A percentile compares a stretch with the other conserved stretches of the same genome.
These are phyloP conservation scores for Ginglymostoma cirratum DNA, from an alignment of 2,113 vertebrate genomes.

Conservation along the genomic window DNA sequence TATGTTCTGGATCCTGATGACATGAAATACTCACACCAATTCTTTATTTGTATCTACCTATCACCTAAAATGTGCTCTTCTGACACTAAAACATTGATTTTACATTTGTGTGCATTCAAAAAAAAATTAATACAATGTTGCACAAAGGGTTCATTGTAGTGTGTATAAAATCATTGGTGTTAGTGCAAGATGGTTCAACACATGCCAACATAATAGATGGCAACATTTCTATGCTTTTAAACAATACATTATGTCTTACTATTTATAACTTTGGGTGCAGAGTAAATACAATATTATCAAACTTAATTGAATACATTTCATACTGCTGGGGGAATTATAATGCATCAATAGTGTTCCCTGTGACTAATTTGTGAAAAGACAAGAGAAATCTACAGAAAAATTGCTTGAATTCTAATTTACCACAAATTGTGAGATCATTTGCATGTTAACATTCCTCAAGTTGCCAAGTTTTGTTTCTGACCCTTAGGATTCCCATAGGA, in stretches of 20 bases:
- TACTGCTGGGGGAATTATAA: neutral
- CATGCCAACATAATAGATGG: neutral
- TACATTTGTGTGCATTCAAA: neutral
- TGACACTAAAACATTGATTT: neutral
- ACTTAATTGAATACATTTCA: neutral
- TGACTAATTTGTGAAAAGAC: neutral
- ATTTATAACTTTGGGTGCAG: neutral
- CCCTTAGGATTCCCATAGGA: neutral
- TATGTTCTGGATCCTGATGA: neutral
- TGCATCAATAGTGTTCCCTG: neutral
- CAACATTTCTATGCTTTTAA: neutral
- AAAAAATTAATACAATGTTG: neutral
- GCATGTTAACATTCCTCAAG: neutral
- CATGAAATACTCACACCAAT: neutral
- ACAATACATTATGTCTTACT: neutral
- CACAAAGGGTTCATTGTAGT: neutral
- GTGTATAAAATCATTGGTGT: neutral
- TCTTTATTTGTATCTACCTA: neutral
- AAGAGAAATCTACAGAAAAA: neutral
- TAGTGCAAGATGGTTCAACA: neutral
- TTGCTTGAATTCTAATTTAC: neutral
- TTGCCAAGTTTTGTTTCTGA: neutral
- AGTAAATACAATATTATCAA: slow-evolving; percentile 2
- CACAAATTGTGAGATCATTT: neutral
- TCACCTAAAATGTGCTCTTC: neutral